Evolutionary conservation across 2,888 invertebrate genomes (phyloP).

Genomic region (Chrysotoxum bicinctum): DNA sequence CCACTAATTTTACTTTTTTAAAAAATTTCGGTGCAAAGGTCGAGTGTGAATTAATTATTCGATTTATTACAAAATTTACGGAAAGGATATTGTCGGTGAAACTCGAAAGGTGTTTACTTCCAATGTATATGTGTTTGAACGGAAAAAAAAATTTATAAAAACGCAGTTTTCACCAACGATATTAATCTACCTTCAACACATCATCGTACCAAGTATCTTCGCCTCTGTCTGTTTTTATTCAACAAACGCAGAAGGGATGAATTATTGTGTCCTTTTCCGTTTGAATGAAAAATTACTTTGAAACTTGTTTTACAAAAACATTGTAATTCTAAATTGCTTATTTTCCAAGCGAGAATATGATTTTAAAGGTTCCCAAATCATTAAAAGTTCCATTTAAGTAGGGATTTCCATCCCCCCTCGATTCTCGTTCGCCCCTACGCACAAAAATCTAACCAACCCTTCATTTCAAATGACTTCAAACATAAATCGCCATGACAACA

Average conservation of each 20-base stretch:
- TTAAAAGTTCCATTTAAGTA: conserved; percentile 51
- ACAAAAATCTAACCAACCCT: conserved; percentile 21
- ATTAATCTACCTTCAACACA: not conserved
- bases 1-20: no score
- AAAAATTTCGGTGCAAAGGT: no score
- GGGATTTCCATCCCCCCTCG: not conserved
- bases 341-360: conserved; percentile 19
- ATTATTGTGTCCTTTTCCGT: not conserved
- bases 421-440: not conserved
- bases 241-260: not conserved
- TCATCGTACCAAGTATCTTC: not conserved
- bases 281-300: conserved; percentile 47
- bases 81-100: no score
- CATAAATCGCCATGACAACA: conserved; percentile 49
- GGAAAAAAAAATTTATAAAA: no score
- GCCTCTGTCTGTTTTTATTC: not conserved
- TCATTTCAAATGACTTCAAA: not conserved
- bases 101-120: no score
- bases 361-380: conserved; percentile 31
- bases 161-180: no score
- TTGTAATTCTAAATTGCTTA: conserved; percentile 43
- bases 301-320: not conserved
- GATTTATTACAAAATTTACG: no score
- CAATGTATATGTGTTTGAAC: no score
- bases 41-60: no score